Conservation (phyloP, 2,888 invertebrate genomes). For the Punctoribates punctum region DNA sequence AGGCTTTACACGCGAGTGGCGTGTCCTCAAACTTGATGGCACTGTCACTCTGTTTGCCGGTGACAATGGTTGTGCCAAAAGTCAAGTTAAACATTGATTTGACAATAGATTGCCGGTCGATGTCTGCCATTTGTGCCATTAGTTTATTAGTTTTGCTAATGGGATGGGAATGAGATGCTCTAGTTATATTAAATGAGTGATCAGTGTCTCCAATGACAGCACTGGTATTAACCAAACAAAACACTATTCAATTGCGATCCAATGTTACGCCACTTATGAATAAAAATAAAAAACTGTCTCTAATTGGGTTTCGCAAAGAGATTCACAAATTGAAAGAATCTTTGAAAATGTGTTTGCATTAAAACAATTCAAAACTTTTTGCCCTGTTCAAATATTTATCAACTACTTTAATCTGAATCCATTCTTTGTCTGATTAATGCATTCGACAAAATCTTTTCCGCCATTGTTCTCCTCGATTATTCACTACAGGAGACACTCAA, state of each 20-base stretch:
- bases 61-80: neutral
- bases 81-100: neutral
- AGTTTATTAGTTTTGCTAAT: constrained; percentile 28
- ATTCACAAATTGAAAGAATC: neutral
- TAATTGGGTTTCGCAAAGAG: constrained; percentile 3
- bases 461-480: no score
- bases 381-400: constrained; percentile 2
- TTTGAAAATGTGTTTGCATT: constrained; percentile 1
- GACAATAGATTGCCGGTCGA: constrained; percentile 16
- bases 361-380: neutral
- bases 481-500: no score
- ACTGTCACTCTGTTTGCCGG: neutral
- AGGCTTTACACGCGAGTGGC: constrained; percentile 10
- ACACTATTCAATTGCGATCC: neutral
- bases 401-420: neutral
- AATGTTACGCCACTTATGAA: neutral
- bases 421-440: no score
- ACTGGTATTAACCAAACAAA: neutral
- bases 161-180: neutral
- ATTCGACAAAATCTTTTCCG: no score
- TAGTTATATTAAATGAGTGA: constrained; percentile 16
- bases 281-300: neutral
- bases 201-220: constrained; percentile 23
- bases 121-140: constrained; percentile 12
- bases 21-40: constrained; percentile 14